Percentiles rank a stretch among this genome's conserved stretches.
phyloP scores from a whole-genome alignment of 2,888 invertebrate genomes.

The Lycocerus yunnanus region DNA sequence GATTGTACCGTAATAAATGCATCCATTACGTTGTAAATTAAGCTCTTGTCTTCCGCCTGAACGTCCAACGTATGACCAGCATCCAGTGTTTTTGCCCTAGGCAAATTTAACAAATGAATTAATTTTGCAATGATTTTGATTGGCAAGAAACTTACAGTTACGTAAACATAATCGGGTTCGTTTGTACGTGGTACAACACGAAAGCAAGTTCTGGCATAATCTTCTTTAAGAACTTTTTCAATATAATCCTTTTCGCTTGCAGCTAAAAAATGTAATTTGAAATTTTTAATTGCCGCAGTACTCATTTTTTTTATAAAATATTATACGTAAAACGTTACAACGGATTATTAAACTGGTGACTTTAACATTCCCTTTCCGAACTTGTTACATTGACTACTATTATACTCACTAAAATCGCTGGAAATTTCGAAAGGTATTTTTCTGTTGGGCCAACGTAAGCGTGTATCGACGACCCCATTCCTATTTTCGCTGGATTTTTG shows the following conservation, averaged over 20 bases:
- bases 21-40: no score
- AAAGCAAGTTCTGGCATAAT: not conserved
- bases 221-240: not conserved
- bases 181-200: not conserved
- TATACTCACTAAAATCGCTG: not conserved
- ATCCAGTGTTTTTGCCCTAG: no score
- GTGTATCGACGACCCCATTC: not conserved
- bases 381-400: not conserved
- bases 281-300: no score
- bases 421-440: not conserved
- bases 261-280: not conserved
- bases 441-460: not conserved
- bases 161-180: not conserved
- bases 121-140: not conserved
- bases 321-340: no score
- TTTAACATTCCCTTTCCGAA: no score
- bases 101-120: no score
- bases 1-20: no score
- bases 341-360: no score
- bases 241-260: not conserved
- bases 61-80: no score
- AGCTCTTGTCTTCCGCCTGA: no score
- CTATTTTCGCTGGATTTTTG: not conserved
- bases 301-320: no score
- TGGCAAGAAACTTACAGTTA: not conserved